These are phyloP conservation scores for Balearica regulorum DNA, from an alignment of 2,797 vertebrate species.

Conservation along the genomic window DNA sequence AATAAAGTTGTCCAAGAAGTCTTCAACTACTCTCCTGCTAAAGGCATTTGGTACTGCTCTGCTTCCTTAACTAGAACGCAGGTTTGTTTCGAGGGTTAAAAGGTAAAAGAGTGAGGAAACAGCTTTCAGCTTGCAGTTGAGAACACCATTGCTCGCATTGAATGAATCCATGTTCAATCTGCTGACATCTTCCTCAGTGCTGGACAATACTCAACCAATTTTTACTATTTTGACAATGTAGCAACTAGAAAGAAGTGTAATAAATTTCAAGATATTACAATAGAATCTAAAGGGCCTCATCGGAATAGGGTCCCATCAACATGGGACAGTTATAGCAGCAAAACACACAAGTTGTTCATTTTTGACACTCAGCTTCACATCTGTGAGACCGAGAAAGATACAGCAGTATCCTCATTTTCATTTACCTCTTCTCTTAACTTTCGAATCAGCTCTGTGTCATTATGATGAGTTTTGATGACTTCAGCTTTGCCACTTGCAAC, in stretches of 20 bases:
- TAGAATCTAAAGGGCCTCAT: background rate
- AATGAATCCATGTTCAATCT: background rate
- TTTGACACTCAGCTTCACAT: background rate
- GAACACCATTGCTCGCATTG: background rate
- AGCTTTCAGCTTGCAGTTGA: background rate
- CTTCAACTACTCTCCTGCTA: background rate
- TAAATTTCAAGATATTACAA: background rate
- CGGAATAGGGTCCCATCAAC: background rate
- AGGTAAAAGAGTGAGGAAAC: background rate
- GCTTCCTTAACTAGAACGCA: background rate
- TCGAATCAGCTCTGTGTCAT: slow-evolving; percentile 97
- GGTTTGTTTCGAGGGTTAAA: background rate
- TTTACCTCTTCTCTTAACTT: slow-evolving; percentile 94
- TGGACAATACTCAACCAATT: background rate
- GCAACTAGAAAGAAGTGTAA: background rate
- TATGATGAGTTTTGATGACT: slow-evolving; percentile 98
- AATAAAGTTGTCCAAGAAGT: background rate
- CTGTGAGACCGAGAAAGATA: background rate
- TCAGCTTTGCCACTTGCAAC: slow-evolving; percentile 95
- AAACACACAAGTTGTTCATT: accelerated
- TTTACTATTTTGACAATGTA: background rate
- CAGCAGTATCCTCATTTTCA: background rate
- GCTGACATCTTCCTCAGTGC: background rate
- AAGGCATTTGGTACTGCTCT: background rate
- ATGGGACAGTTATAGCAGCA: background rate